phyloP scores from a whole-genome alignment of 2,113 vertebrate species.

The Phrynocephalus versicolor region DNA sequence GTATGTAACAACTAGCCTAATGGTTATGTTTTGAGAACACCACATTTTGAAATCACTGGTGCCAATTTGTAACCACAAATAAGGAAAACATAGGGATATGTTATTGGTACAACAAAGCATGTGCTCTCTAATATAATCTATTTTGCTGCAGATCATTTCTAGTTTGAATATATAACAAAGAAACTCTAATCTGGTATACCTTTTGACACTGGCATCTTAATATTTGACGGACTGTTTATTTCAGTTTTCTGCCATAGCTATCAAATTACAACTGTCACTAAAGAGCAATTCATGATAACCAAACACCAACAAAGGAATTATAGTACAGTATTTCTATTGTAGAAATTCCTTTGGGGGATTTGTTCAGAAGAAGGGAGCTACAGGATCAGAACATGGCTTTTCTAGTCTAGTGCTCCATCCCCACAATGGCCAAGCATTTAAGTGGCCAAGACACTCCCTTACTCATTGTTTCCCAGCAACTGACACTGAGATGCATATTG shows the following conservation, averaged over 20 bases:
- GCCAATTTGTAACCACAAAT: constrained; percentile 65
- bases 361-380: not conserved
- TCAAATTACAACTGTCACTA: not conserved
- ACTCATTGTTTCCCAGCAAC: not conserved
- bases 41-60: constrained; percentile 61
- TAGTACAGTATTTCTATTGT: not conserved
- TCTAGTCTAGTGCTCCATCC: not conserved
- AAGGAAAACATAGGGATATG: constrained; percentile 61
- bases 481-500: not conserved
- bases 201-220: not conserved
- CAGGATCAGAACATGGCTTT: not conserved
- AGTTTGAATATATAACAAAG: constrained; percentile 42
- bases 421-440: not conserved
- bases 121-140: constrained; percentile 50
- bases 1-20: constrained; percentile 80
- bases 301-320: not conserved
- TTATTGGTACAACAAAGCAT: constrained; percentile 52
- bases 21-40: constrained; percentile 70
- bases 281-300: not conserved
- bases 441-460: no score
- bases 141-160: constrained; percentile 45
- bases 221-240: not conserved
- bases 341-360: not conserved
- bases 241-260: not conserved
- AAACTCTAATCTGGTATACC: constrained; percentile 36